Base-by-base conservation (phyloP, 2,797 vertebrate genomes). In the Poecilia velifera region DNA sequence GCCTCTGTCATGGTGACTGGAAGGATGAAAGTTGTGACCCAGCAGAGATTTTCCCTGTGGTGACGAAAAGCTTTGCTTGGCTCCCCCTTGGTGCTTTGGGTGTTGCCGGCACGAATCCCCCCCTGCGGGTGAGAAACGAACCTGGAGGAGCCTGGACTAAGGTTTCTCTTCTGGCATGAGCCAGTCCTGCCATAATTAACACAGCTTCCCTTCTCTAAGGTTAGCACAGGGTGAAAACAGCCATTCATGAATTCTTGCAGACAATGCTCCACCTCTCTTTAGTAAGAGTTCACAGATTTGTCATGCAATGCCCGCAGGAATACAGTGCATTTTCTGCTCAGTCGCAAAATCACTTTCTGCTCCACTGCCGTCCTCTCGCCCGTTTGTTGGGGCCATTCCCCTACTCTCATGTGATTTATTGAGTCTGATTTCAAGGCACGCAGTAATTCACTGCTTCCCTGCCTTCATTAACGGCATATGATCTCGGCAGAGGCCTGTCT, bases 231-330 rank as follows among this genome's bases (percentile, higher is more conserved):
- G 84, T 83, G 85, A 70, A 88, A 88, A 76, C 71, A 91, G 90
- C 73, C 84, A 88, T 90, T 91, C 76, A 93, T 91, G 93, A 94
- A 91, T 91, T 91, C 86, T 76, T 87, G 45, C 85, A 90, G 92
- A 94, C 88, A 89, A 89, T 79, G 79, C 82, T 83, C 84, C 78
- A 84, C 89, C 88, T 89, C 85, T 81, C 73, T 89, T 93, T 88
- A 85, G 79, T 74, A 66, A 81, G 90, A 92, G 87, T 93, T 94
- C 90, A 89, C 89, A 87, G 90, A 93, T 92, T 91, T 89, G 94
- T 93, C 89, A 92, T 87, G 91, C 92, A 87, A 90, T 90, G 94
- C 93, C 93, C 91, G 86, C 87, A 94, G 93, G 94, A 95, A 93
- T 92, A 94, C 92, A 92, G 76, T 84, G 87, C 77, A 89, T 94